phyloP scores from a whole-genome alignment of 2,797 vertebrate genomes.

The Malurus splendens region DNA sequence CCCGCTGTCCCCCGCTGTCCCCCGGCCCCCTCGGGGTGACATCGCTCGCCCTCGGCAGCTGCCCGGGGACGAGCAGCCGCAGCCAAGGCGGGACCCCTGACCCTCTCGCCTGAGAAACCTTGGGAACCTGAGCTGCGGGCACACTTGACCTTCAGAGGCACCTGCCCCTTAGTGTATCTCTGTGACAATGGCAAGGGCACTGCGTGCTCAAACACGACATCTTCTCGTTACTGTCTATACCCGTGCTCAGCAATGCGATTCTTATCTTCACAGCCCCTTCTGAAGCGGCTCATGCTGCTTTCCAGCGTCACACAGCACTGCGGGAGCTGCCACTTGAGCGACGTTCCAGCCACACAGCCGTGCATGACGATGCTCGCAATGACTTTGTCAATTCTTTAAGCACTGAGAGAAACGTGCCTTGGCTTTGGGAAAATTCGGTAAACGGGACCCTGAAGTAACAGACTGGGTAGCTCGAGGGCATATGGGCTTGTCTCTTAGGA shows the following conservation, averaged over 20 bases:
- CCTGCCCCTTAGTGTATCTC: background rate
- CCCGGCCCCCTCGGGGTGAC: background rate
- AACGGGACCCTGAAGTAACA: background rate
- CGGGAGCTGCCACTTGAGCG: background rate
- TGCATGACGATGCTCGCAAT: accelerated
- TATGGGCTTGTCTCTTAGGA: background rate
- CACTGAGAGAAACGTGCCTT: accelerated
- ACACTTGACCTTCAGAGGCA: background rate
- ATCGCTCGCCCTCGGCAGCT: accelerated
- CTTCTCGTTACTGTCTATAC: accelerated
- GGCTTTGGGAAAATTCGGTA: background rate
- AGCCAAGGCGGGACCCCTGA: background rate
- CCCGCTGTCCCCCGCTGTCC: too few species aligned
- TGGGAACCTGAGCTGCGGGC: background rate
- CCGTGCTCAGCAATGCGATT: accelerated
- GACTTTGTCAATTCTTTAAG: background rate
- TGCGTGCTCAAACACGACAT: accelerated
- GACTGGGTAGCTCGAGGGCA: accelerated
- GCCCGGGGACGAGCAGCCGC: background rate
- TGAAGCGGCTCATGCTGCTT: accelerated
- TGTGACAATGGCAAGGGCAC: background rate
- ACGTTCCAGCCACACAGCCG: background rate
- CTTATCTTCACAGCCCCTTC: accelerated
- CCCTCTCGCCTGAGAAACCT: background rate
- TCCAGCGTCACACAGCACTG: background rate